Base-by-base conservation (phyloP, 2,113 vertebrate species). In the Myotis davidii region DNA sequence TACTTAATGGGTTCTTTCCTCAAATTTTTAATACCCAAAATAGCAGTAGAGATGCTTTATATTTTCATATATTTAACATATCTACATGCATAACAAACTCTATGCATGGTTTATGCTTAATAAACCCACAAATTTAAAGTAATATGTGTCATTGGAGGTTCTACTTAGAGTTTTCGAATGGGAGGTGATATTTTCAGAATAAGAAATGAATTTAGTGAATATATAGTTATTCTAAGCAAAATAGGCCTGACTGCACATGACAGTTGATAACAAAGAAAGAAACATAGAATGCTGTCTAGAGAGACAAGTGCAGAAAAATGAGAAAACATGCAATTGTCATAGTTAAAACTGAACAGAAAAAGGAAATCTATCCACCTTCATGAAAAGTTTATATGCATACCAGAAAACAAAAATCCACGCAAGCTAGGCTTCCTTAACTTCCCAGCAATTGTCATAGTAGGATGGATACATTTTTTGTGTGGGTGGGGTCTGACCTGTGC, bases 401-500 rank as follows among this genome's bases (percentile, higher is more conserved):
- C 2, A 81, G 3, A 61, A 54, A 64, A 52, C 0, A 3, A 3
- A 85, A 48, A 17, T 76, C 5, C 2, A 27, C 42, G 61, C 23
- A 74, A 79, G 78, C 8, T 1, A 76, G 42, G 17, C 0, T 87
- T 86, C 86, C 16, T 78, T 72, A 70, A 37, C 17, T 3, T 88
- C 7, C 2, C 18, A 9, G 16, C 5, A 37, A 17, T 4, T 20
- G 4, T 52, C 17, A 7, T 25, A 23, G 25, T 76, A 16, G 4
- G 8, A 85, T 54, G 56, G 4, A 39, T 23, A 48, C 11, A 20
- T 81, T 4, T 14, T 34, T 65, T 8, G 34, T 77, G 23, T 14
- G 4, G 23, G 2, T 12, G 3, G 18, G 2, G 10, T 50, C 14
- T 52, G 48, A 27, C 2, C 3, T 48, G 2, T 59, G 45, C 0